Evolutionary conservation across 2,797 vertebrate species (phyloP), one percentile per base, ranked within the genome.

Genomic region (Phalloptychus januarius): DNA sequence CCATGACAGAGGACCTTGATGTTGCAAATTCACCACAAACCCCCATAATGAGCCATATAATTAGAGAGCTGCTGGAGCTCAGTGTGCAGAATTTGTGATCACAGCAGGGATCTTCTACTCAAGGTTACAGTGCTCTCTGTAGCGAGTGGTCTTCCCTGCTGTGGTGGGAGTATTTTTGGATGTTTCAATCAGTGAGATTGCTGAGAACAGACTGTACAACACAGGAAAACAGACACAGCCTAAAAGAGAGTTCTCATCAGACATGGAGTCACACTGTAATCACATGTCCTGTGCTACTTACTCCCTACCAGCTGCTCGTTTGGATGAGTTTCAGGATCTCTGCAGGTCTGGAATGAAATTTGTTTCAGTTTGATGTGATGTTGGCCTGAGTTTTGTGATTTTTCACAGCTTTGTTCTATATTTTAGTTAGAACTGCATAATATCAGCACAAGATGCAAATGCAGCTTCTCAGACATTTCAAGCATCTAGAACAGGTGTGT

Each of bases 31-130:
- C 81, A 67, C 61, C 69, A 74, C 20, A 11, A 11, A 12, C 63
- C 38, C 63, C 10, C 28, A 67, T 92, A 89, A 92, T 81, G 83
- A 92, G 84, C 65, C 83, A 70, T 72, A 77, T 91, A 89, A 92
- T 93, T 86, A 87, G 82, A 71, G 79, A 72, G 82, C 83, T 85
- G 80, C 77, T 80, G 83, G 79, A 83, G 76, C 75, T 65, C 72
- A 36, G 79, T 80, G 74, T 85, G 75, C 36, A 76, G 75, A 85
- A 80, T 86, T 84, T 83, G 83, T 79, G 89, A 92, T 91, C 85
- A 79, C 88, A 93, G 88, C 85, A 80, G 87, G 83, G 80, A 85
- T 89, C 83, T 80, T 83, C 84, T 88, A 86, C 78, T 89, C 87
- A 92, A 92, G 91, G 90, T 92, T 89, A 83, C 84, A 79, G 74